phyloP scores from a whole-genome alignment of 35 echinoderm and acorn worm genomes.

The Lytechinus variegatus region DNA sequence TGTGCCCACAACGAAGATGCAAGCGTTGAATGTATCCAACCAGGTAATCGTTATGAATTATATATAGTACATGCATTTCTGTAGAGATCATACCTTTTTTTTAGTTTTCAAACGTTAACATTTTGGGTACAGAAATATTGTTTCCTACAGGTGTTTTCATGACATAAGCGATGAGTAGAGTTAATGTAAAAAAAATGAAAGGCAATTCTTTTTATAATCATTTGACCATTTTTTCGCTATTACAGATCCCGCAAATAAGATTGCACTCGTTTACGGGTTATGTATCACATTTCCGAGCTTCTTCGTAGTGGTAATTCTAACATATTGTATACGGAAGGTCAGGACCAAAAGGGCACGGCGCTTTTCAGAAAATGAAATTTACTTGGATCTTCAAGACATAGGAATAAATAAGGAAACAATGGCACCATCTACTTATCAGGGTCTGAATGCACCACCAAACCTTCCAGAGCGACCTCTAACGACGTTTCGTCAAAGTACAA shows the following conservation, averaged over 20 bases:
- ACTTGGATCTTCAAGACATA: neutral
- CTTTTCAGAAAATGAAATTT: neutral
- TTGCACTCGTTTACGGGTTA: neutral
- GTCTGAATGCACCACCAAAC: neutral
- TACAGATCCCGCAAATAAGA: too few species aligned
- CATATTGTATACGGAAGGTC: neutral
- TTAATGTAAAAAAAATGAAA: too few species aligned
- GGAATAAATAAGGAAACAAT: neutral
- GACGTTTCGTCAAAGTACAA: neutral
- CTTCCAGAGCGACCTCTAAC: neutral
- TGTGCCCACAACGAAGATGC: slow-evolving; percentile 52
- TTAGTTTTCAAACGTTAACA: neutral
- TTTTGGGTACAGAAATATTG: neutral
- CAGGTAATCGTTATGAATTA: neutral
- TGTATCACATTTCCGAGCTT: neutral
- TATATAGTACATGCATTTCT: neutral
- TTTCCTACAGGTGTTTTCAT: neutral
- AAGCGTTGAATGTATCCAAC: neutral
- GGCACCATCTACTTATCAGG: neutral
- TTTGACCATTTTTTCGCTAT: too few species aligned
- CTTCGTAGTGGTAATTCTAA: neutral
- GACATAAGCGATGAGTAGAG: neutral
- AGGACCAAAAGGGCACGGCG: neutral
- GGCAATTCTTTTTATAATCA: neutral
- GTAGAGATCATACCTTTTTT: neutral